Evolutionary conservation across 2,888 invertebrate genomes (phyloP).

Genomic region (Horisme vitalbata): DNA sequence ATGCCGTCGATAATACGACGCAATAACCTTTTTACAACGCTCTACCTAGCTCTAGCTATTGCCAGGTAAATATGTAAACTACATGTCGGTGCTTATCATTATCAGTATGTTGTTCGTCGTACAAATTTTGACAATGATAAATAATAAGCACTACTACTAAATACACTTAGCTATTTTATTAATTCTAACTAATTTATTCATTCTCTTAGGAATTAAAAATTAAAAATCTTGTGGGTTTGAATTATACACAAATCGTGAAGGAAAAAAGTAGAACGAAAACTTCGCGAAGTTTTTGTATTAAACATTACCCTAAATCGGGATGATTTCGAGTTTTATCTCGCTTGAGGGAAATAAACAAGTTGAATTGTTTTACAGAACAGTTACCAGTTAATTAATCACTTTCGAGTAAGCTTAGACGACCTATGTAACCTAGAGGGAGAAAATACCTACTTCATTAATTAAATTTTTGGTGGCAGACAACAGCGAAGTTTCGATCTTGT

Average conservation of each 20-base stretch:
- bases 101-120: no score
- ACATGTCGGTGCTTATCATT: not conserved
- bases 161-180: no score
- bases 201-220: slow-evolving; percentile 2
- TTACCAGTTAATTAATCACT: not conserved
- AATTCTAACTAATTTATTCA: not conserved
- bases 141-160: no score
- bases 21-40: slow-evolving; percentile 37
- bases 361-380: not conserved
- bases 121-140: no score
- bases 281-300: slow-evolving; percentile 7
- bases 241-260: not conserved
- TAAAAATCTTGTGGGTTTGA: slow-evolving; percentile 2
- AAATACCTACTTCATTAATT: no score
- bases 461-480: no score
- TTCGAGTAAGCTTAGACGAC: not conserved
- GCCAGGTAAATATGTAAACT: not conserved
- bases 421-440: no score
- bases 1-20: slow-evolving; percentile 44
- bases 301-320: not conserved
- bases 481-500: no score
- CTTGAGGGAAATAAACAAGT: not conserved
- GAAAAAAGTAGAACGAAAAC: not conserved
- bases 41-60: not conserved
- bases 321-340: slow-evolving; percentile 5